phyloP scores from a whole-genome alignment of 1,140 invertebrate genomes.

The Hestina assimilis region DNA sequence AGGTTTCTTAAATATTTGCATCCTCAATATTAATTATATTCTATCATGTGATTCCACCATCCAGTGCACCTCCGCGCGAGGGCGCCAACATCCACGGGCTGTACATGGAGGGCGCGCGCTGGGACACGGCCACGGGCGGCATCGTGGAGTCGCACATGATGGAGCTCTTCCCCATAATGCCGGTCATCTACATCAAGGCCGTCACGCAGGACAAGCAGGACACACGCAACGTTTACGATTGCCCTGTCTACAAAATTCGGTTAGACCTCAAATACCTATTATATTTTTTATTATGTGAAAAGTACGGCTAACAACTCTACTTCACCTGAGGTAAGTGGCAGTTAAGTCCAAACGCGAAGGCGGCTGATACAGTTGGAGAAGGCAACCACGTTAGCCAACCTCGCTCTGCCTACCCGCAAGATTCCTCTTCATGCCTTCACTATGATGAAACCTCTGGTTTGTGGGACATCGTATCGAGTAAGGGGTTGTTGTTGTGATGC shows the following conservation, averaged over 20 bases:
- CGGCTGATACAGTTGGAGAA: no score
- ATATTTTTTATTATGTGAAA: neutral
- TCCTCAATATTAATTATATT: no score
- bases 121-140: slow-evolving; percentile 88
- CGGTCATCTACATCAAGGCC: slow-evolving; percentile 94
- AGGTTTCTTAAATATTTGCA: no score
- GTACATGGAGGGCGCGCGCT: slow-evolving; percentile 96
- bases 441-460: no score
- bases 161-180: slow-evolving; percentile 93
- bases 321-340: no score
- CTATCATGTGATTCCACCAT: neutral
- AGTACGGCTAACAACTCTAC: no score
- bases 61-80: slow-evolving; percentile 88
- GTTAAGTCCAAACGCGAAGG: no score
- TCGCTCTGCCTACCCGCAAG: no score
- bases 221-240: slow-evolving; percentile 91
- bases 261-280: slow-evolving; percentile 37
- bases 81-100: slow-evolving; percentile 94
- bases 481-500: no score
- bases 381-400: no score
- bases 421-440: no score
- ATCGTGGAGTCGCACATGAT: slow-evolving; percentile 92
- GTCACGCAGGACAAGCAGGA: slow-evolving; percentile 94
- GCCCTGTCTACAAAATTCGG: slow-evolving; percentile 95
- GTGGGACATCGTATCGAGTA: no score